Percentiles rank a stretch among this genome's conserved stretches.
Evolutionary conservation across 2,797 vertebrate species (phyloP).

Genomic region (Chiroxiphia lanceolata): DNA sequence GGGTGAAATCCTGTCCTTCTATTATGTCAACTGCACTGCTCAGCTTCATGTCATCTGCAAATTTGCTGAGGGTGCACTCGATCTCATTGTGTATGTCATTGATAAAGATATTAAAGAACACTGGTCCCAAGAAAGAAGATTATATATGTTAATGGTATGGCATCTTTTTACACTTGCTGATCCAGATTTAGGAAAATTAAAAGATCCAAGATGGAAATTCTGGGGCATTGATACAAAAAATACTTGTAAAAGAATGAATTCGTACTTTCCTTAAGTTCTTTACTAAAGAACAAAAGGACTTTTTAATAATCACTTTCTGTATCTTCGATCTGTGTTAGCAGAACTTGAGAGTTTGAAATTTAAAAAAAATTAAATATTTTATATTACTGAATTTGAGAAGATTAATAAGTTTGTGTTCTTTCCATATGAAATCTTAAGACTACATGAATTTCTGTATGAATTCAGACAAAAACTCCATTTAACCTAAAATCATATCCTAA

Average conservation of each 20-base stretch:
- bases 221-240: background rate
- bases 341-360: background rate
- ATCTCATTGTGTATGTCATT: background rate
- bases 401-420: background rate
- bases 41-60: background rate
- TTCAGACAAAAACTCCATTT: background rate
- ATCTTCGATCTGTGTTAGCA: background rate
- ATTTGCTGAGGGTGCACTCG: background rate
- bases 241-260: background rate
- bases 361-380: background rate
- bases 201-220: background rate
- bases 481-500: background rate
- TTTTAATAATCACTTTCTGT: background rate
- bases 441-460: background rate
- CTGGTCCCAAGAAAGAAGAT: background rate
- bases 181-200: background rate
- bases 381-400: background rate
- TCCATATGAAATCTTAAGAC: background rate
- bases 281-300: background rate
- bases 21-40: background rate
- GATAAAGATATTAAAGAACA: background rate
- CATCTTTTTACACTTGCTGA: background rate
- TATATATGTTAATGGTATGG: background rate
- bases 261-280: background rate
- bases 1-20: background rate